Conservation (phyloP, 2,113 vertebrate genomes). For the Caranx melampygus region DNA sequence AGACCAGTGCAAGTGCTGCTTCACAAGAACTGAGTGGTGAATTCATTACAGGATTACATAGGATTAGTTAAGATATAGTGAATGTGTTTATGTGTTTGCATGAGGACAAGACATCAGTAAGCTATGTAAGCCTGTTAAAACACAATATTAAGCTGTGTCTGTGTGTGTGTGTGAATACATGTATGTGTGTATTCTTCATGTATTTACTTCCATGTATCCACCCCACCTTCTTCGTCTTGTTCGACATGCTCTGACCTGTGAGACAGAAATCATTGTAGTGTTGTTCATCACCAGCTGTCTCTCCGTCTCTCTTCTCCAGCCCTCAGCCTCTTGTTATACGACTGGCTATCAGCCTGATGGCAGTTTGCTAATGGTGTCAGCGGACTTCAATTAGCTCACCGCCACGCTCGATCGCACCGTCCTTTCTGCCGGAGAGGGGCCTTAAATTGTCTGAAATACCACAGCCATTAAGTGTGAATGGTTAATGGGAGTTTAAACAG, state of each 20-base stretch:
- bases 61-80: background rate
- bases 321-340: constrained; percentile 61
- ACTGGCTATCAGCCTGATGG: constrained; percentile 67
- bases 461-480: constrained; percentile 64
- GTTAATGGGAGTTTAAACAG: constrained; percentile 69
- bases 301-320: constrained; percentile 37
- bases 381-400: constrained; percentile 76
- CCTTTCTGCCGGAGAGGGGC: constrained; percentile 57
- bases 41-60: background rate
- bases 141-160: background rate
- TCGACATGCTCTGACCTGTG: constrained; percentile 41
- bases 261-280: constrained; percentile 32
- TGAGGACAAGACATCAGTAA: background rate
- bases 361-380: constrained; percentile 77
- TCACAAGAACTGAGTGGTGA: background rate
- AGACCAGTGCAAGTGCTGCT: background rate
- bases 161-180: background rate
- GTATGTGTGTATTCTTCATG: constrained; percentile 2
- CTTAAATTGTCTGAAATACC: constrained; percentile 76
- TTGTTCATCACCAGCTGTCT: constrained; percentile 52
- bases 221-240: constrained; percentile 5
- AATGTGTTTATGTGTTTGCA: background rate
- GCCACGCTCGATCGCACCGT: constrained; percentile 54
- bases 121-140: background rate
- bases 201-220: background rate